Conservation (phyloP, 1,140 invertebrate genomes). For the Coboldia fuscipes region DNA sequence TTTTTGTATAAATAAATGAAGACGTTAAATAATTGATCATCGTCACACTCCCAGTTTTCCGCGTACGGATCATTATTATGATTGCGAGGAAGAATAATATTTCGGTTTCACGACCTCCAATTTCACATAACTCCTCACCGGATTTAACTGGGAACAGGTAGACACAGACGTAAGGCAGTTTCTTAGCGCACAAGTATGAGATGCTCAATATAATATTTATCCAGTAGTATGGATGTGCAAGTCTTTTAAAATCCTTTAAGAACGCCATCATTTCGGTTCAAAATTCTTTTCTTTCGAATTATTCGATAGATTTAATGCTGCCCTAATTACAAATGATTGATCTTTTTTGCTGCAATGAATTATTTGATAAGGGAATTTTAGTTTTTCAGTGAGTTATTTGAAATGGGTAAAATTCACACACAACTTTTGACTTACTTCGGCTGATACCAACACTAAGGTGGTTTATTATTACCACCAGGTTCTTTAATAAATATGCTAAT, state of each 20-base stretch:
- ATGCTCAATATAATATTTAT: slow-evolving; percentile 67
- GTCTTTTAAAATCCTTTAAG: slow-evolving; percentile 42
- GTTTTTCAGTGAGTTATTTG: no score
- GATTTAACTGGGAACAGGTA: slow-evolving; percentile 34
- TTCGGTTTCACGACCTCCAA: slow-evolving; percentile 81
- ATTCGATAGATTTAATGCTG: no score
- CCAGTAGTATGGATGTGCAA: slow-evolving; percentile 72
- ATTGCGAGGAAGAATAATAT: slow-evolving; percentile 87
- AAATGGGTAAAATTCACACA: no score
- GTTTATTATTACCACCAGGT: no score
- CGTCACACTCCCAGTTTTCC: slow-evolving; percentile 72
- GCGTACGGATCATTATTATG: slow-evolving; percentile 76
- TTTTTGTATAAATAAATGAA: slow-evolving; percentile 85
- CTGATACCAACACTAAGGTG: no score
- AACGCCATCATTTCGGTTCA: no score
- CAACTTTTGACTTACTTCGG: no score
- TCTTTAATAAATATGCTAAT: no score
- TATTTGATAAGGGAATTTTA: no score
- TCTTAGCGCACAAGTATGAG: slow-evolving; percentile 59
- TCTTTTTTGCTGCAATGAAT: no score
- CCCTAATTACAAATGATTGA: no score
- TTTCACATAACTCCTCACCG: slow-evolving; percentile 46
- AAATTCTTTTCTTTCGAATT: no score
- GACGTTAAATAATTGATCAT: slow-evolving; percentile 78
- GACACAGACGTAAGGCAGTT: slow-evolving; percentile 40